These are phyloP conservation scores for Mesopsocus fuscifrons DNA, from an alignment of 2,888 invertebrate genomes.

Conservation along the genomic window DNA sequence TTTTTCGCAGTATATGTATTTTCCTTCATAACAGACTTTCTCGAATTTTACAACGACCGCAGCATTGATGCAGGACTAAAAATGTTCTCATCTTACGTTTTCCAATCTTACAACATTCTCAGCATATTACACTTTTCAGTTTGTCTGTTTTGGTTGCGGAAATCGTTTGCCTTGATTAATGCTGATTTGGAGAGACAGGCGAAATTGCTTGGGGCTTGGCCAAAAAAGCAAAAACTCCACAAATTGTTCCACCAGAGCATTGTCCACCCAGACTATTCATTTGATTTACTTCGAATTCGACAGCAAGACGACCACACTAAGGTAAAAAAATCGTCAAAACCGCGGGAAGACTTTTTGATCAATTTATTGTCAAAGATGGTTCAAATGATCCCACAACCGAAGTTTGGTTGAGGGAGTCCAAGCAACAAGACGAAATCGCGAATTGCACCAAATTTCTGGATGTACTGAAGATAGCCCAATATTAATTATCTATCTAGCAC, in stretches of 20 bases:
- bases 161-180: neutral
- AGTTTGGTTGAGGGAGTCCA: too few relatives aligned
- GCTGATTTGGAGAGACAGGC: neutral
- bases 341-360: too few relatives aligned
- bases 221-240: too few relatives aligned
- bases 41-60: neutral
- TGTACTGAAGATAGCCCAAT: too few relatives aligned
- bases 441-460: too few relatives aligned
- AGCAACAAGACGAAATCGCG: too few relatives aligned
- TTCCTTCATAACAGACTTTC: conserved; percentile 1
- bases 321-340: too few relatives aligned
- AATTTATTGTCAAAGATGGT: neutral
- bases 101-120: conserved; percentile 7
- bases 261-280: too few relatives aligned
- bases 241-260: too few relatives aligned
- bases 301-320: too few relatives aligned
- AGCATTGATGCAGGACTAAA: neutral
- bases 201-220: neutral
- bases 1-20: neutral
- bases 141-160: neutral
- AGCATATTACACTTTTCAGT: conserved; percentile 1
- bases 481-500: too few relatives aligned
- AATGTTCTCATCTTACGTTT: neutral
- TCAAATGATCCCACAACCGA: neutral
- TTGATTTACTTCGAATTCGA: too few relatives aligned